Evolutionary conservation across 2,113 vertebrate species (phyloP).

Genomic region (Pseudopipra pipra): DNA sequence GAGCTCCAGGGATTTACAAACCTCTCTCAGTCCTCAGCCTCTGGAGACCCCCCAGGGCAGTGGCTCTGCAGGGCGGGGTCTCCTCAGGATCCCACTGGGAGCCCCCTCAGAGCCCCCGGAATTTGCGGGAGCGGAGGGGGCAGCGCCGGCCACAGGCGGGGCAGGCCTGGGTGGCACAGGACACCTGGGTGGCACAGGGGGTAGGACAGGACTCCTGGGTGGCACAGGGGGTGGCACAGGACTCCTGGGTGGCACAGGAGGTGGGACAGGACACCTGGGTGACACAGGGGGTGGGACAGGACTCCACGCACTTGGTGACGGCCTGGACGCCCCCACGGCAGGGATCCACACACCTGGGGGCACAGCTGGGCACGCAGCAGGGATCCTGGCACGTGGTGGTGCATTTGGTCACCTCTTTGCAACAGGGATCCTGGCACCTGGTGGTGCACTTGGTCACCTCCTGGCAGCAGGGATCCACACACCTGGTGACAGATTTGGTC

Average conservation of each 20-base stretch:
- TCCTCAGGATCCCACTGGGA: rapidly evolving
- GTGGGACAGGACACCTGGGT: not conserved
- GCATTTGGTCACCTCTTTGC: not conserved
- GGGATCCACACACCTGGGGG: not conserved
- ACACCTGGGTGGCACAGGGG: too few relatives aligned
- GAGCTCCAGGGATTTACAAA: not conserved
- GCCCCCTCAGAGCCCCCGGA: not conserved
- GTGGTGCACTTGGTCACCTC: not conserved
- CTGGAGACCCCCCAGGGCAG: not conserved
- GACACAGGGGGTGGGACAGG: not conserved
- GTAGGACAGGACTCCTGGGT: too few relatives aligned
- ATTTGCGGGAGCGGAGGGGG: not conserved
- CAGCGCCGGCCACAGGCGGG: not conserved
- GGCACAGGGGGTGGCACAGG: not conserved
- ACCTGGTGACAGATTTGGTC: not conserved
- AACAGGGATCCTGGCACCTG: not conserved
- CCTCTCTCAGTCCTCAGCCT: not conserved
- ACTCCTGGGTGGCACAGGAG: not conserved
- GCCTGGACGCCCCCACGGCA: not conserved
- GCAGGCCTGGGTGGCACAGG: too few relatives aligned
- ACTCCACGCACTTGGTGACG: not conserved
- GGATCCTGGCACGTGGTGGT: not conserved
- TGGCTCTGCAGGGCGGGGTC: rapidly evolving
- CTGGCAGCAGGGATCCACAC: not conserved
- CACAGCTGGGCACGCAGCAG: not conserved